Conservation (phyloP, 2,113 vertebrate genomes). For the Irena cyanogastra region DNA sequence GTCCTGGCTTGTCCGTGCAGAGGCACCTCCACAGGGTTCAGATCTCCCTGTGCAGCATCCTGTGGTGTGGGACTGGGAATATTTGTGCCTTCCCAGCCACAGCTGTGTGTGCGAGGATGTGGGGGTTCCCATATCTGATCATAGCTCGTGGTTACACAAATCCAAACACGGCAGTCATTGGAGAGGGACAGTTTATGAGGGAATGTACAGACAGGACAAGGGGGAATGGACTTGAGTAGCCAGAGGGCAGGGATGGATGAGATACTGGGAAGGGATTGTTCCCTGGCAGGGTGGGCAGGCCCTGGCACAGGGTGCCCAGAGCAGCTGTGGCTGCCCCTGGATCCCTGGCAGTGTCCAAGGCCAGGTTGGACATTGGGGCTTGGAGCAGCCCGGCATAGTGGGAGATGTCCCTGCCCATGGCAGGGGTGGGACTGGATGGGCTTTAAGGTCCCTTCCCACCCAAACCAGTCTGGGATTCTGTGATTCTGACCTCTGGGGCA, state of each 20-base stretch:
- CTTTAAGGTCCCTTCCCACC: background rate
- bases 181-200: background rate
- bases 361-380: background rate
- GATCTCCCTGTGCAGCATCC: background rate
- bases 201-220: background rate
- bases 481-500: background rate
- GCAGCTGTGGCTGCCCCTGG: background rate
- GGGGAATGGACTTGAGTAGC: background rate
- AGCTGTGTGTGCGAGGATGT: background rate
- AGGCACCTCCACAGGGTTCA: background rate
- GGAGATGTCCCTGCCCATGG: background rate
- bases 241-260: background rate
- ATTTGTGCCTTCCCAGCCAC: background rate
- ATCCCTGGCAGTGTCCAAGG: background rate
- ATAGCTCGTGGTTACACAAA: background rate
- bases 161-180: background rate
- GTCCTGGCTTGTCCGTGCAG: background rate
- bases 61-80: background rate
- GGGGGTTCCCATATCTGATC: background rate
- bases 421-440: accelerated
- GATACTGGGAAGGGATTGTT: background rate
- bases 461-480: background rate
- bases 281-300: background rate
- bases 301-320: background rate
- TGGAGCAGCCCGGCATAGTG: background rate